Evolutionary conservation across 1,140 invertebrate species (phyloP), one percentile per base, ranked within the genome.

Genomic region (Patella vulgata): DNA sequence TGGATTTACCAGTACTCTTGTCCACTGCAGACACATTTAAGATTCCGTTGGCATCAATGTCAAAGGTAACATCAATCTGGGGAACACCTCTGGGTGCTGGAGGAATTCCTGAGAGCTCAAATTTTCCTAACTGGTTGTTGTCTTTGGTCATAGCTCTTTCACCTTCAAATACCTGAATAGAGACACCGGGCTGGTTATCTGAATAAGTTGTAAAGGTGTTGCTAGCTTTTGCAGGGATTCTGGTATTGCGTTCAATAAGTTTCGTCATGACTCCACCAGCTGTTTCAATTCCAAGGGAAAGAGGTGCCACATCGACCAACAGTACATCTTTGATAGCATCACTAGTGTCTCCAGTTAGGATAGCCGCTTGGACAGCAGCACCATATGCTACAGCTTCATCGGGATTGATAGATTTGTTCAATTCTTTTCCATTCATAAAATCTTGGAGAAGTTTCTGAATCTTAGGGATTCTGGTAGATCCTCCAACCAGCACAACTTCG

Each of bases 391-490:
- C 88, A 54, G 87, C 88, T 76, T 89, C 73, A 54, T 80, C 79
- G 2, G 79, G 79, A 50, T 81, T 76, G 64, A 81, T 81, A 33
- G 71, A 77, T 46, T 78, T 78, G 56, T 79, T 82, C 21, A 84
- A 63, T 51, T 84, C 81, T 66, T 77, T 70, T n/a, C 83, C 74
- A 67, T 83, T 82, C 69, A 76, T 72, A 61, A 96, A 96, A 81
- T 96, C 93, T 78, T 95, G 91, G 48, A 97, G 86, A 54, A 97
- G 86, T 79, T 95, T 95, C 85, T 98, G 96, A 53, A 98, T 93
- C 84, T 98, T 98, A 30, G 96, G 96, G 71, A 99, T 98, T 85
- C 96, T 91, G 27, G 96, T 98, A 17, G 96, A 98, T 42, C 96
- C 97, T 69, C 96, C 96, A 44, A 99, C 96, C 21, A 99, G 86